Conservation (phyloP, 2,113 vertebrate genomes). For the Odobenus rosmarus region DNA sequence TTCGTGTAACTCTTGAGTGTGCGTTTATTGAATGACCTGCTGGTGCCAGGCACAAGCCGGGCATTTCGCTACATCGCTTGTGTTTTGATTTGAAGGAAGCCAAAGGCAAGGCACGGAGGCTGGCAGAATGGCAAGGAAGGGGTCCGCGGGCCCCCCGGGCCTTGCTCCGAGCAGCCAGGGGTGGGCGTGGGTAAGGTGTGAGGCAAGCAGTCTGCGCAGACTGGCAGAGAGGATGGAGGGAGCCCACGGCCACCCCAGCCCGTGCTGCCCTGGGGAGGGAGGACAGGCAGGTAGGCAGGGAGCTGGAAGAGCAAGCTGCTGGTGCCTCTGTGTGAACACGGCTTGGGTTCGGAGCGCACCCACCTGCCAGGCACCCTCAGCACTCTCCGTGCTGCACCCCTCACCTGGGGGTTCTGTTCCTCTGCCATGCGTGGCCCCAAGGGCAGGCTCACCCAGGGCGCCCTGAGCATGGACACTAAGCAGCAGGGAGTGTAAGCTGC, state of each 20-base stretch:
- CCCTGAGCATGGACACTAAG: no score
- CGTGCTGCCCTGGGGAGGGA: not conserved
- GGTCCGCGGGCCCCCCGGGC: no score
- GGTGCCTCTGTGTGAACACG: accelerated
- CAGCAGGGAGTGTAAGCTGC: no score
- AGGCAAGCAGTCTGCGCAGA: accelerated
- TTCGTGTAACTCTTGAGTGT: not conserved
- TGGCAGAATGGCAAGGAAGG: not conserved
- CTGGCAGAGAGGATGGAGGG: no score
- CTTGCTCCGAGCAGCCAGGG: not conserved
- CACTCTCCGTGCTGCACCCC: accelerated
- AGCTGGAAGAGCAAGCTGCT: no score
- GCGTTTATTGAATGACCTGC: accelerated
- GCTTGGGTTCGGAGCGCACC: not conserved
- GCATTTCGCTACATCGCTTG: not conserved
- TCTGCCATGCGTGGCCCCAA: not conserved
- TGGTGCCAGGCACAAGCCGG: not conserved
- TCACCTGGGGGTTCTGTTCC: not conserved
- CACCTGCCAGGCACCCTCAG: not conserved
- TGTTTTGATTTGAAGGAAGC: not conserved
- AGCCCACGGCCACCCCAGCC: accelerated
- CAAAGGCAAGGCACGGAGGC: no score
- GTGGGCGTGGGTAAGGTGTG: not conserved
- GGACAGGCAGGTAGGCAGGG: not conserved
- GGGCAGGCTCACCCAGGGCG: accelerated